Evolutionary conservation across 2,113 vertebrate species (phyloP).

Genomic region (Pavo muticus): DNA sequence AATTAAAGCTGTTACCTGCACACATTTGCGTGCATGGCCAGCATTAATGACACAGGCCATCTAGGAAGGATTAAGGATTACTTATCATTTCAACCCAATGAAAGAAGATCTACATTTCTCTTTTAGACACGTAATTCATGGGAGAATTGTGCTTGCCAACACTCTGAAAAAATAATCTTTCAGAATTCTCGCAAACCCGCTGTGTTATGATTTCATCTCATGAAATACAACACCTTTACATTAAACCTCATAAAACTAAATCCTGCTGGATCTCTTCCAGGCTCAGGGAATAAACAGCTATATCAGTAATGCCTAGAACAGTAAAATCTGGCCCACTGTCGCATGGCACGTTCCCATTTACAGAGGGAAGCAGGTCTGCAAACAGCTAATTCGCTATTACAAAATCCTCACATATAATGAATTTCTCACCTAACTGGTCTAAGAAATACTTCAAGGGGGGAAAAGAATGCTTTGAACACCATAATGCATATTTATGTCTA

Average conservation of each 20-base stretch:
- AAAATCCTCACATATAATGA: slow-evolving; percentile 72
- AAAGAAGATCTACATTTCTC: slow-evolving; percentile 83
- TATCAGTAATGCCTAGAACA: slow-evolving; percentile 78
- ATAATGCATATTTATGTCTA: slow-evolving; percentile 29
- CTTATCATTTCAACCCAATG: slow-evolving; percentile 80
- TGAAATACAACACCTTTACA: slow-evolving; percentile 87
- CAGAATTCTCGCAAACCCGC: slow-evolving; percentile 83
- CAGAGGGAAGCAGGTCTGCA: slow-evolving; percentile 53
- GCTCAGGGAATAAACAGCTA: slow-evolving; percentile 79
- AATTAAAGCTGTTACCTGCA: slow-evolving; percentile 59
- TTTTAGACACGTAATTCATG: slow-evolving; percentile 79
- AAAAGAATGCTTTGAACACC: slow-evolving; percentile 36
- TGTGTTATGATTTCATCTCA: slow-evolving; percentile 89
- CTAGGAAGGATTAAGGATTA: slow-evolving; percentile 80
- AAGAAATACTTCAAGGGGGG: slow-evolving; percentile 55
- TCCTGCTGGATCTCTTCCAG: slow-evolving; percentile 79
- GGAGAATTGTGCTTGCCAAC: slow-evolving; percentile 78
- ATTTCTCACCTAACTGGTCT: slow-evolving; percentile 70
- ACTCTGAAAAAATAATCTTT: slow-evolving; percentile 85
- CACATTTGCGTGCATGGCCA: slow-evolving; percentile 48
- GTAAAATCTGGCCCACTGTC: slow-evolving; percentile 71
- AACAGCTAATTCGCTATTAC: slow-evolving; percentile 68
- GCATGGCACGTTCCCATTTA: slow-evolving; percentile 56
- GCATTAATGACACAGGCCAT: slow-evolving; percentile 61
- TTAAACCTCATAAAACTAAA: slow-evolving; percentile 86